Evolutionary conservation across 2,797 vertebrate genomes (phyloP).

Genomic region (Meriones psammophilus): DNA sequence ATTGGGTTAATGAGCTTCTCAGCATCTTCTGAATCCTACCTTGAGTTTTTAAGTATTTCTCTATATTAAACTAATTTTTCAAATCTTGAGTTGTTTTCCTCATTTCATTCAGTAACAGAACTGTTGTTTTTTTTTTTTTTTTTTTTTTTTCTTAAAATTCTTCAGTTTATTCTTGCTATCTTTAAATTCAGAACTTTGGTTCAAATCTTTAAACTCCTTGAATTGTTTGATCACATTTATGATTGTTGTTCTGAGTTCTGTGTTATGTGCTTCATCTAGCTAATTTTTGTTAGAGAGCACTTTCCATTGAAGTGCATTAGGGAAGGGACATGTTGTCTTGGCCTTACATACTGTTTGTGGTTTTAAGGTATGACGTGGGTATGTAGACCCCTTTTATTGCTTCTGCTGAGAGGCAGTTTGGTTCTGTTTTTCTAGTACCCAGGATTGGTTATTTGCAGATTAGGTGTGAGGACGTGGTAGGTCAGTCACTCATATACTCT

Average conservation of each 20-base stretch:
- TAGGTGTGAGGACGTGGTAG: background rate
- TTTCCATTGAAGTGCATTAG: background rate
- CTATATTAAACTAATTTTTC: background rate
- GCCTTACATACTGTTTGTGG: too few relatives aligned
- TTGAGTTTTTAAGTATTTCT: background rate
- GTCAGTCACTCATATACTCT: background rate
- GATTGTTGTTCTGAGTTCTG: background rate
- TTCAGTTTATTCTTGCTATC: background rate
- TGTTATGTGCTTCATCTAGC: background rate
- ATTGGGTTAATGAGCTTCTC: background rate
- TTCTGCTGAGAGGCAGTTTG: background rate
- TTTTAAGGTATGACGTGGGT: background rate
- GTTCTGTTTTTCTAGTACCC: background rate
- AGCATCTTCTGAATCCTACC: background rate
- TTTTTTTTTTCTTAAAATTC: background rate
- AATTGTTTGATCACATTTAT: background rate
- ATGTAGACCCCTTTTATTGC: background rate
- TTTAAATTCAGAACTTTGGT: background rate
- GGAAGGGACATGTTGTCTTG: background rate
- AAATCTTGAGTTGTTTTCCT: background rate
- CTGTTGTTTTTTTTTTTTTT: background rate
- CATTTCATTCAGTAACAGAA: background rate
- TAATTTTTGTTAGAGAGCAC: background rate
- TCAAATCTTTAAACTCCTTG: background rate
- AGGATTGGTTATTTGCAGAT: background rate